These are phyloP conservation scores for Galerucella calmariensis DNA, from an alignment of 2,888 invertebrate genomes.

Conservation along the genomic window DNA sequence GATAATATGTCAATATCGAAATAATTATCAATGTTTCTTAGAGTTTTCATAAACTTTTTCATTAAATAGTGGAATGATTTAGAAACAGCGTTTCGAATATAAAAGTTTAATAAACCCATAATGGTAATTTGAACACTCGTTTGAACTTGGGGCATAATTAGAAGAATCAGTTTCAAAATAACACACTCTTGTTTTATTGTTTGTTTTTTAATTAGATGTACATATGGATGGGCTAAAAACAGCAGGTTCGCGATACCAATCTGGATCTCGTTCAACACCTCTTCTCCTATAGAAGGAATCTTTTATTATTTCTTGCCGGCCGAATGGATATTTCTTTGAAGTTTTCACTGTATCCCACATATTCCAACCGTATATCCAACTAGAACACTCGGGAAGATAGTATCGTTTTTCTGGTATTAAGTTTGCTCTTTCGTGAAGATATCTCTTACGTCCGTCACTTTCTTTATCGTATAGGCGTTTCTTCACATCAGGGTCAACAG, in stretches of 20 bases:
- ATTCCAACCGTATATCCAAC: slow-evolving; percentile 72
- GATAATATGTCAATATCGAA: too few species aligned
- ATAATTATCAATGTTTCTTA: too few species aligned
- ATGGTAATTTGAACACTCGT: too few species aligned
- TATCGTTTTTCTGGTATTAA: slow-evolving; percentile 70
- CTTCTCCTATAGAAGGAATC: slow-evolving; percentile 71
- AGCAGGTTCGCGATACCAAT: slow-evolving; percentile 68
- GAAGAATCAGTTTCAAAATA: too few species aligned
- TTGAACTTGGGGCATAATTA: too few species aligned
- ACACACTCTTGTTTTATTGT: background rate
- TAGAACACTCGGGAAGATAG: slow-evolving; percentile 67
- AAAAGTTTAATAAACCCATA: too few species aligned
- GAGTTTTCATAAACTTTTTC: too few species aligned
- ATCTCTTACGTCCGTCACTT: slow-evolving; percentile 66
- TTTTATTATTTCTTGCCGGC: slow-evolving; percentile 67
- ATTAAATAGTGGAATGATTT: too few species aligned
- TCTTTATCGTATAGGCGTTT: slow-evolving; percentile 65
- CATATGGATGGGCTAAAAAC: slow-evolving; percentile 61
- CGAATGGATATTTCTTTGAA: slow-evolving; percentile 61
- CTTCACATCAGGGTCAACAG: slow-evolving; percentile 66
- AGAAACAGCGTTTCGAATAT: too few species aligned
- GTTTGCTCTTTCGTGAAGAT: slow-evolving; percentile 66
- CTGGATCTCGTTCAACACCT: slow-evolving; percentile 69
- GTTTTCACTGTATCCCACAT: slow-evolving; percentile 64
- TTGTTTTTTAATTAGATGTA: slow-evolving; percentile 31